Conservation (phyloP, 2,113 vertebrate species). For the Dipodomys merriami region DNA sequence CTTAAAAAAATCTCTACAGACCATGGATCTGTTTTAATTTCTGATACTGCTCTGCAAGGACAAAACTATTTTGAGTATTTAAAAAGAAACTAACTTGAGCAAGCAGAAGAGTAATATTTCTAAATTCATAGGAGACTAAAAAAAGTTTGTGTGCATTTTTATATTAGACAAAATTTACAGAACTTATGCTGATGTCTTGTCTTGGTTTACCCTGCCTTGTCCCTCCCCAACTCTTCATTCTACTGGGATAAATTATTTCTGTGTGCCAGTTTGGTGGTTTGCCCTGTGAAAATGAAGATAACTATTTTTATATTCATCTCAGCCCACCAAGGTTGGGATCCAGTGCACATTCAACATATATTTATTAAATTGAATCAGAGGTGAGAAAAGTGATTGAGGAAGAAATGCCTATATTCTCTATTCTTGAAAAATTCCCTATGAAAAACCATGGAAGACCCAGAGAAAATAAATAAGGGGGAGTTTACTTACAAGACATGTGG, state of each 20-base stretch:
- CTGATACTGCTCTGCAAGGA: not conserved
- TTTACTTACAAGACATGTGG: conserved; percentile 92
- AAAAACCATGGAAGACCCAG: not conserved
- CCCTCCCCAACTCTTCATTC: no score
- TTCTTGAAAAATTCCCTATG: not conserved
- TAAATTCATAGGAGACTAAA: not conserved
- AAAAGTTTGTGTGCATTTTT: not conserved
- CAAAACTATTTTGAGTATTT: not conserved
- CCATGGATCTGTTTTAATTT: not conserved
- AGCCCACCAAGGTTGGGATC: not conserved
- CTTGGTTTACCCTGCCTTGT: not conserved
- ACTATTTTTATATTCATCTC: not conserved
- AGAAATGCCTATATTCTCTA: not conserved
- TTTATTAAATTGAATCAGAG: not conserved
- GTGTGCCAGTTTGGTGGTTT: not conserved
- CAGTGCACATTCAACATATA: no score
- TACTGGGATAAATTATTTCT: not conserved
- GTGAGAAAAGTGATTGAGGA: not conserved
- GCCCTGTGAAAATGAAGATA: not conserved
- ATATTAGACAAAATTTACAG: not conserved
- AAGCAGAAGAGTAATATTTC: not conserved
- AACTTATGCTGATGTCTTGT: not conserved
- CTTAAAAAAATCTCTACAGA: not conserved
- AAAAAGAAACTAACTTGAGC: not conserved
- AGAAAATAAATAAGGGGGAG: not conserved